These are phyloP conservation scores for Orthonychiurus folsomi DNA, from an alignment of 2,888 invertebrate species.

Conservation along the genomic window DNA sequence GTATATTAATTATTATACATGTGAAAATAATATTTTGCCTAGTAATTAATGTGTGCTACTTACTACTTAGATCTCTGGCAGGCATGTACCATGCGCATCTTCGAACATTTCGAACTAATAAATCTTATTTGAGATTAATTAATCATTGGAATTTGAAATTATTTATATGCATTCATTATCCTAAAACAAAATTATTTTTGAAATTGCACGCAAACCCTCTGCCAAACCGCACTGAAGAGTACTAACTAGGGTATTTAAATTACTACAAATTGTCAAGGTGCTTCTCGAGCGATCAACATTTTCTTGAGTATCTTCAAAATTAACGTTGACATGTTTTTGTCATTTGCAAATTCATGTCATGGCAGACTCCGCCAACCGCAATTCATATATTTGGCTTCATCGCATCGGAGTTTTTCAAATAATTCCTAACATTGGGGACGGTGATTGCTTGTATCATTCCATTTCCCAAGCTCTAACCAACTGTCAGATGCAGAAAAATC, in stretches of 20 bases:
- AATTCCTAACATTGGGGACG: conserved; percentile 24
- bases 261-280: no score
- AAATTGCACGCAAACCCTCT: no score
- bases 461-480: conserved; percentile 25
- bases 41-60: neutral
- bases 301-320: no score
- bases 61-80: neutral
- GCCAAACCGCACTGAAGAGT: no score
- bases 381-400: conserved; percentile 22
- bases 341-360: no score
- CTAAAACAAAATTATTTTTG: no score
- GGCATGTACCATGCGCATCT: neutral
- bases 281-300: no score
- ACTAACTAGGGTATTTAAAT: no score
- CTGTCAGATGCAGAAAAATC: conserved; percentile 15
- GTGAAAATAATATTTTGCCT: neutral
- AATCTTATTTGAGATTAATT: no score
- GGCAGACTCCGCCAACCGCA: no score
- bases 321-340: no score
- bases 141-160: neutral
- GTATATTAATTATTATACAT: neutral
- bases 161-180: no score
- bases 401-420: conserved; percentile 25
- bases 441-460: conserved; percentile 26
- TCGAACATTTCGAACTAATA: neutral